phyloP scores from a whole-genome alignment of 2,888 invertebrate species.

The Fabriciana adippe region DNA sequence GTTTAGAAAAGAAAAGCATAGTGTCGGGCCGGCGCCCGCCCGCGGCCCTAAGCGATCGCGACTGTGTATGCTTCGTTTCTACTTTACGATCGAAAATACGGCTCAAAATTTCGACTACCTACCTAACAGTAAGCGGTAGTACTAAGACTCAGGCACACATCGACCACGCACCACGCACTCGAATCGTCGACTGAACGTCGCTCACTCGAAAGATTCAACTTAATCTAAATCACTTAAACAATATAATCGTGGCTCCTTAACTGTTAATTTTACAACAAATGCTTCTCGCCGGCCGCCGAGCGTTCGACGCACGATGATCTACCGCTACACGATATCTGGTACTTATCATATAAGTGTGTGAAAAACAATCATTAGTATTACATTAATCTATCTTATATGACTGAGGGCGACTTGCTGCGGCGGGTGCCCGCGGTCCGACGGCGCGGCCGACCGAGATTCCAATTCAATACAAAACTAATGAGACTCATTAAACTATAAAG shows the following conservation, averaged over 20 bases:
- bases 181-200: slow-evolving; percentile 77
- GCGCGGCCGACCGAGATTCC: slow-evolving; percentile 36
- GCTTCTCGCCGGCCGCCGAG: slow-evolving; percentile 79
- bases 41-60: slow-evolving; percentile 62
- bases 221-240: slow-evolving; percentile 80
- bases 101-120: slow-evolving; percentile 82
- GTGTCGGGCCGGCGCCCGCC: slow-evolving; percentile 48
- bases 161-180: slow-evolving; percentile 79
- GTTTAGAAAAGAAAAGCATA: slow-evolving; percentile 76
- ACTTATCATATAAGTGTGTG: slow-evolving; percentile 78
- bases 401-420: slow-evolving; percentile 58
- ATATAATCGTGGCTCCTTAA: slow-evolving; percentile 81
- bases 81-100: slow-evolving; percentile 79
- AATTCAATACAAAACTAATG: slow-evolving; percentile 76
- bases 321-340: slow-evolving; percentile 73
- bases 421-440: slow-evolving; percentile 42
- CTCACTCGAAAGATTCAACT: slow-evolving; percentile 80
- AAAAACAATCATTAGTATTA: slow-evolving; percentile 70
- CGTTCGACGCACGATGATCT: slow-evolving; percentile 65
- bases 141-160: slow-evolving; percentile 80
- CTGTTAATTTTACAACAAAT: slow-evolving; percentile 80
- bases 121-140: slow-evolving; percentile 83
- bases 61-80: slow-evolving; percentile 75
- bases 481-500: slow-evolving; percentile 65
- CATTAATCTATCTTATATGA: slow-evolving; percentile 65